Evolutionary conservation across 2,797 vertebrate genomes (phyloP).

Genomic region (Tragopan temminckii): DNA sequence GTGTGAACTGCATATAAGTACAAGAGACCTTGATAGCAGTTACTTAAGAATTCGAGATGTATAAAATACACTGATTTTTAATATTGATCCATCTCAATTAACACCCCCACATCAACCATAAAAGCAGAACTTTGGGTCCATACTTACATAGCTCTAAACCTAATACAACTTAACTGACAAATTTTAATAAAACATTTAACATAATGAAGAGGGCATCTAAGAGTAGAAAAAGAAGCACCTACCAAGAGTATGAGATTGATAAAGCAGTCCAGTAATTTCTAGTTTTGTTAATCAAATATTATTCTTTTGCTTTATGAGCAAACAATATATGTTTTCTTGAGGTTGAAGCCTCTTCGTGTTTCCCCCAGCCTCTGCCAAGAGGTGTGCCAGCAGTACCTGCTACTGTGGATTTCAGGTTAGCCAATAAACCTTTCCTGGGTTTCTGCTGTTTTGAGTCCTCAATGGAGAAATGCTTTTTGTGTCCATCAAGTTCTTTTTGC

Average conservation of each 20-base stretch:
- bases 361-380: conserved; percentile 75
- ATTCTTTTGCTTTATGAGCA: conserved; percentile 33
- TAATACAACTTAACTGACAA: not conserved
- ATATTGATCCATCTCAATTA: not conserved
- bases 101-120: not conserved
- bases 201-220: not conserved
- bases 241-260: not conserved
- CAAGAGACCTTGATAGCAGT: not conserved
- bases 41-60: not conserved
- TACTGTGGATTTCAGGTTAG: conserved; percentile 87
- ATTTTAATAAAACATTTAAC: not conserved
- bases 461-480: conserved; percentile 48
- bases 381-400: conserved; percentile 75
- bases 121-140: not conserved
- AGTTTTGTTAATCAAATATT: not conserved
- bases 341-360: conserved; percentile 36
- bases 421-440: conserved; percentile 83
- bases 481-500: conserved; percentile 76
- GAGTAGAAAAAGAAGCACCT: not conserved
- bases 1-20: not conserved
- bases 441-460: conserved; percentile 78
- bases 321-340: conserved; percentile 58
- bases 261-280: not conserved
- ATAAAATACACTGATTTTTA: not conserved
- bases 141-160: not conserved